Conservation (phyloP, 2,113 vertebrate species). For the Austrofundulus limnaeus region DNA sequence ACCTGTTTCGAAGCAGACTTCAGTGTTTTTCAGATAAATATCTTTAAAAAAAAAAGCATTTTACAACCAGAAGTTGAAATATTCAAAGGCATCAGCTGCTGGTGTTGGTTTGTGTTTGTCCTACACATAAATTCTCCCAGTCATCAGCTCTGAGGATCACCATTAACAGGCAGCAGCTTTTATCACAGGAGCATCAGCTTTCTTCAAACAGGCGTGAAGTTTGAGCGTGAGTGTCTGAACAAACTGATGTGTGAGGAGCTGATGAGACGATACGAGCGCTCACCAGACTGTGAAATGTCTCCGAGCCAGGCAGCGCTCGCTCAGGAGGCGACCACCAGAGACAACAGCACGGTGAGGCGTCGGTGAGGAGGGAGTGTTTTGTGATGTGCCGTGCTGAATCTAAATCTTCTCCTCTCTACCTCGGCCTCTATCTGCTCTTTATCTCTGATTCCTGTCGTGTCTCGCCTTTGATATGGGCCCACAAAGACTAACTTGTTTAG, state of each 20-base stretch:
- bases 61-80: not conserved
- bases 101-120: not conserved
- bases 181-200: constrained; percentile 1
- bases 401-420: constrained; percentile 24
- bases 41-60: too few relatives aligned
- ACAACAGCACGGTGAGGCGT: constrained; percentile 48
- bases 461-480: constrained; percentile 49
- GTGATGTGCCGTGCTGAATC: constrained; percentile 50
- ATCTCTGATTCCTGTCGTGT: constrained; percentile 44
- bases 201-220: constrained; percentile 1
- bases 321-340: constrained; percentile 43
- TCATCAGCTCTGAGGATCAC: not conserved
- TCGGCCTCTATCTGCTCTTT: not conserved
- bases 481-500: constrained; percentile 56
- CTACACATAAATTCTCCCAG: not conserved
- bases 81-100: not conserved
- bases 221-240: constrained; percentile 19
- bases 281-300: constrained; percentile 70
- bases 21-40: too few relatives aligned
- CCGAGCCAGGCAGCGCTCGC: constrained; percentile 50
- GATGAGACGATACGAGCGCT: constrained; percentile 50
- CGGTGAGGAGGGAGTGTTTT: constrained; percentile 40
- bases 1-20: too few relatives aligned
- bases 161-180: not conserved
- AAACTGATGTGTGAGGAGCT: constrained; percentile 24